phyloP scores from a whole-genome alignment of 1,140 invertebrate genomes.

The Limonius californicus region DNA sequence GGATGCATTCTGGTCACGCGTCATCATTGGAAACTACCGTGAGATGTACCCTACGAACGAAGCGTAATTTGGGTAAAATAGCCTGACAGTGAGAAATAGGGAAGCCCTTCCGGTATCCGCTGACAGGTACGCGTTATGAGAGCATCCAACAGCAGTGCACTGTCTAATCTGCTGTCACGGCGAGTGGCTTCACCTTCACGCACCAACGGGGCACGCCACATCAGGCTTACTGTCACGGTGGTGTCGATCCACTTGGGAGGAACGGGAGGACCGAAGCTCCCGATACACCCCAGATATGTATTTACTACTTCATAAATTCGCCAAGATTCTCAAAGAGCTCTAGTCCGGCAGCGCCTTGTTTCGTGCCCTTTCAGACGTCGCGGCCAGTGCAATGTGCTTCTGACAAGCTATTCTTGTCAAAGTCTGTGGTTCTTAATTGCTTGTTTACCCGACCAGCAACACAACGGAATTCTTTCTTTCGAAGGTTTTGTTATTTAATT shows the following conservation, averaged over 20 bases:
- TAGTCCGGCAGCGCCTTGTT: slow-evolving; percentile 17
- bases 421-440: slow-evolving; percentile 36
- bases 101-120: slow-evolving; percentile 32
- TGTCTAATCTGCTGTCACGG: slow-evolving; percentile 6
- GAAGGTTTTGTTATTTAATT: slow-evolving; percentile 31
- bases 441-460: slow-evolving; percentile 33
- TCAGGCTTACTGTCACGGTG: slow-evolving; percentile 14
- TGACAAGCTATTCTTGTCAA: slow-evolving; percentile 38
- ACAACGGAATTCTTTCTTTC: slow-evolving; percentile 27
- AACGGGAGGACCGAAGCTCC: slow-evolving; percentile 6
- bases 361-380: slow-evolving; percentile 23
- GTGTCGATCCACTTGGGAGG: slow-evolving; percentile 13
- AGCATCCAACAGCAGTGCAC: slow-evolving; percentile 3
- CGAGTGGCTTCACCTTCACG: neutral
- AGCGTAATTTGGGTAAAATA: slow-evolving; percentile 38
- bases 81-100: slow-evolving; percentile 41
- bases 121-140: slow-evolving; percentile 33
- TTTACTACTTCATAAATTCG: slow-evolving; percentile 34
- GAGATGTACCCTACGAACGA: slow-evolving; percentile 34
- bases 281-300: slow-evolving; percentile 22
- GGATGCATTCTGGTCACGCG: slow-evolving; percentile 33
- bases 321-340: slow-evolving; percentile 20
- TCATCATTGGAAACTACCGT: slow-evolving; percentile 33
- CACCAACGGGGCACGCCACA: slow-evolving; percentile 8
- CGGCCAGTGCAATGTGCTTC: slow-evolving; percentile 29